Evolutionary conservation across 2,113 vertebrate species (phyloP).

Genomic region (Chaenogobius annularis): DNA sequence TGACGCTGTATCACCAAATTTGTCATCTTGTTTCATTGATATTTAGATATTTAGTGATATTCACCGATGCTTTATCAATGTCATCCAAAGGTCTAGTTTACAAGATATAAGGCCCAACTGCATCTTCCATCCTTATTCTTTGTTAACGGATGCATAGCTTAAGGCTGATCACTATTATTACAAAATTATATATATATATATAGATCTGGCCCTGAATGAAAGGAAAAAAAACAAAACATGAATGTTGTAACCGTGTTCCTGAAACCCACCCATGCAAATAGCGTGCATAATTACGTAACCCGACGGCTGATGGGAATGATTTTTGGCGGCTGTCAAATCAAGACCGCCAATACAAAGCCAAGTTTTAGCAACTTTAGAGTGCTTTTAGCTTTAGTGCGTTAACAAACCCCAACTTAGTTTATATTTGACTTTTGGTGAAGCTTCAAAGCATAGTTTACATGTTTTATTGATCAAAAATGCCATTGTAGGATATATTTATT

Average conservation of each 20-base stretch:
- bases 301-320: not conserved
- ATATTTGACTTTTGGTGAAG: too few relatives aligned
- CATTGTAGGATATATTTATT: too few relatives aligned
- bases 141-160: not conserved
- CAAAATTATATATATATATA: not conserved
- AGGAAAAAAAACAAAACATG: not conserved
- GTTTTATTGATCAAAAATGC: too few relatives aligned
- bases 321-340: not conserved
- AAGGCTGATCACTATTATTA: not conserved
- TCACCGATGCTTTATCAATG: too few relatives aligned
- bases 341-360: not conserved
- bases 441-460: too few relatives aligned
- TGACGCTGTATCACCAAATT: too few relatives aligned
- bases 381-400: too few relatives aligned
- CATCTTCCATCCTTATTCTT: not conserved
- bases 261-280: not conserved
- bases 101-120: too few relatives aligned
- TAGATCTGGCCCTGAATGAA: not conserved
- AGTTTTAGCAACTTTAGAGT: not conserved
- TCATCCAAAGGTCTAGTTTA: not conserved
- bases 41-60: too few relatives aligned
- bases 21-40: too few relatives aligned
- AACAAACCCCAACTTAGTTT: too few relatives aligned
- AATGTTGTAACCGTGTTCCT: not conserved
- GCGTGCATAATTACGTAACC: not conserved